A percentile compares a stretch with the other conserved stretches of the same genome.
Conservation (phyloP, 2,113 vertebrate species). For the Nibea albiflora region DNA sequence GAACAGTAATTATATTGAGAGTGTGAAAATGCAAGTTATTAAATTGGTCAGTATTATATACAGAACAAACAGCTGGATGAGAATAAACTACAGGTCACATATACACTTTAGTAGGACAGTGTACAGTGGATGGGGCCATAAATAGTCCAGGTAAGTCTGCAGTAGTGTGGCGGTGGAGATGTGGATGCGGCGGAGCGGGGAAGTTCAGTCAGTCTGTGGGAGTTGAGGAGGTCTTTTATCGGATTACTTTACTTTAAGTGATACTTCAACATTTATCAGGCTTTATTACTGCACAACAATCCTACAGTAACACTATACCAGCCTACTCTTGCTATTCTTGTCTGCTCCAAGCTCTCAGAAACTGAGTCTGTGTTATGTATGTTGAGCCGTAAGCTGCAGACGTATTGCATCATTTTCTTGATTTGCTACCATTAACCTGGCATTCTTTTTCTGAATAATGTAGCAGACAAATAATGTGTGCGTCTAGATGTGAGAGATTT, state of each 20-base stretch:
- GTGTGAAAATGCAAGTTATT: no score
- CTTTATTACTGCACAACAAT: slow-evolving; percentile 30
- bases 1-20: no score
- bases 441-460: slow-evolving; percentile 34
- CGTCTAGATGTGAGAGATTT: slow-evolving; percentile 53
- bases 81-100: no score
- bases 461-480: slow-evolving; percentile 24
- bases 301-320: slow-evolving; percentile 26
- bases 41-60: no score
- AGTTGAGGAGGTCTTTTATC: background rate
- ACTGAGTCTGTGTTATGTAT: slow-evolving; percentile 2
- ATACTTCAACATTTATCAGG: slow-evolving; percentile 14
- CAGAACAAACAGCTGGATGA: no score
- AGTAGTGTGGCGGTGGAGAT: no score
- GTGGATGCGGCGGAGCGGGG: no score
- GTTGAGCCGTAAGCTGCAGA: background rate
- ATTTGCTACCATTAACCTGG: slow-evolving; percentile 9
- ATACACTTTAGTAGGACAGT: no score
- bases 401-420: background rate
- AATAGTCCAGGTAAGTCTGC: no score
- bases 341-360: slow-evolving; percentile 21
- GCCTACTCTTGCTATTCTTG: slow-evolving; percentile 13
- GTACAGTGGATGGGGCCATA: no score
- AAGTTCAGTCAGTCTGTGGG: no score
- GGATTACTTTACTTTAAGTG: slow-evolving; percentile 23